A percentile compares a stretch with the other conserved stretches of the same genome.
Evolutionary conservation across 1,140 invertebrate genomes (phyloP).

Genomic region (Ceratina japonica): DNA sequence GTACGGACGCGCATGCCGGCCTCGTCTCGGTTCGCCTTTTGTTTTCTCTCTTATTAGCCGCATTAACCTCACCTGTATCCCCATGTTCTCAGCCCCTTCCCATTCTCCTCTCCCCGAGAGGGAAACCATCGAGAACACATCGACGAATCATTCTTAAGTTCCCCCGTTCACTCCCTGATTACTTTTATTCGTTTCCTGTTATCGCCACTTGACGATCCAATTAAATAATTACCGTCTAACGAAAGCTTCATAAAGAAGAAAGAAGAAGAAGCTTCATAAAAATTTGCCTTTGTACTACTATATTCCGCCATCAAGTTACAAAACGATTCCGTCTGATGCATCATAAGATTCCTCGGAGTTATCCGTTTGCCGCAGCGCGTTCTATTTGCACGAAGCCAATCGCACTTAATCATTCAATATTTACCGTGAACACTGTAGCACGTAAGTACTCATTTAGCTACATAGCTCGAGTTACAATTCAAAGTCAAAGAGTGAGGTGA

Average conservation of each 20-base stretch:
- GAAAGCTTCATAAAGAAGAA: no score
- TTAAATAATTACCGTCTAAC: no score
- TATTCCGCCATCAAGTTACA: no score
- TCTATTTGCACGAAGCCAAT: neutral
- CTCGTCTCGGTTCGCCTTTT: slow-evolving; percentile 61
- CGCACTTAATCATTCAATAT: slow-evolving; percentile 5
- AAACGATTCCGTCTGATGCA: no score
- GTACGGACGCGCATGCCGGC: slow-evolving; percentile 71
- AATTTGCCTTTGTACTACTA: no score
- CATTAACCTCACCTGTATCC: slow-evolving; percentile 60
- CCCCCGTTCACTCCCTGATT: slow-evolving; percentile 44
- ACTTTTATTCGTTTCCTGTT: slow-evolving; percentile 7
- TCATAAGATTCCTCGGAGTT: no score
- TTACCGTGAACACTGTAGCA: neutral
- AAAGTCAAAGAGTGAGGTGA: neutral
- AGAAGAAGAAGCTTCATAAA: no score
- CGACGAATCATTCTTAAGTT: slow-evolving; percentile 58
- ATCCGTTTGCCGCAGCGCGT: neutral
- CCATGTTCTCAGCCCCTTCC: slow-evolving; percentile 15
- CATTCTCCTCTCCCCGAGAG: slow-evolving; percentile 36
- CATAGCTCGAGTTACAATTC: neutral
- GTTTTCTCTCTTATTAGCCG: slow-evolving; percentile 63
- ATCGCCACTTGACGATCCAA: neutral
- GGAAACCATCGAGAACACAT: slow-evolving; percentile 45
- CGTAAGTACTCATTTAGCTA: neutral